Conservation (phyloP, 2,113 vertebrate genomes). For the Phasianus colchicus region DNA sequence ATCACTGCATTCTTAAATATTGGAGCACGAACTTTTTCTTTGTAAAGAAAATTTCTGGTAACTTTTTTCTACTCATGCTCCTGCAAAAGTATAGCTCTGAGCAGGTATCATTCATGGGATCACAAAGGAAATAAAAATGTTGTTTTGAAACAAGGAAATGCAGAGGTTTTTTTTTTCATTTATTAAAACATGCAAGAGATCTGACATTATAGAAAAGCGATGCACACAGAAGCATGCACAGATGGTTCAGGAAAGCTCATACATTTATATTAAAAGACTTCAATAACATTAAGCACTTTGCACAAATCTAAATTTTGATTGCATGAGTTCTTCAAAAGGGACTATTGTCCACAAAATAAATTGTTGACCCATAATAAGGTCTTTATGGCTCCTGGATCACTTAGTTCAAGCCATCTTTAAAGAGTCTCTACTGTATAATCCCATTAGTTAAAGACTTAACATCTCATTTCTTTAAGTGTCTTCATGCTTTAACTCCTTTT, state of each 20-base stretch:
- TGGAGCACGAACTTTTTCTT: not conserved
- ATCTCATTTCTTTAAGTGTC: conserved; percentile 40
- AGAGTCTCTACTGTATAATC: conserved; percentile 31
- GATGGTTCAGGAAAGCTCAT: not conserved
- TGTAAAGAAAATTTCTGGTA: not conserved
- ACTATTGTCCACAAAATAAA: conserved; percentile 21
- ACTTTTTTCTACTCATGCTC: not conserved
- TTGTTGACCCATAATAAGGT: not conserved
- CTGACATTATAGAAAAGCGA: not conserved
- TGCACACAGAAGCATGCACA: not conserved
- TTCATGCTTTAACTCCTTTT: conserved; percentile 41
- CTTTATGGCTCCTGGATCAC: conserved; percentile 5
- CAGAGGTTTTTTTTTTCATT: not conserved
- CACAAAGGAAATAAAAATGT: not conserved
- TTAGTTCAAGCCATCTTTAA: conserved; percentile 35
- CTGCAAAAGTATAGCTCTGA: not conserved
- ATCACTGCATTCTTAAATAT: not conserved
- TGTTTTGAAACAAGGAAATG: not conserved
- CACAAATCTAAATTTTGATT: conserved; percentile 19
- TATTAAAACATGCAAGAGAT: not conserved
- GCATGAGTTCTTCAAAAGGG: not conserved
- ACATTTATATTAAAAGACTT: conserved; percentile 32
- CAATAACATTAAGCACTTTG: not conserved
- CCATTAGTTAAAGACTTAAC: conserved; percentile 46
- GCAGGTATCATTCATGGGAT: not conserved